phyloP scores from a whole-genome alignment of 2,888 invertebrate species.

The Aelia acuminata region DNA sequence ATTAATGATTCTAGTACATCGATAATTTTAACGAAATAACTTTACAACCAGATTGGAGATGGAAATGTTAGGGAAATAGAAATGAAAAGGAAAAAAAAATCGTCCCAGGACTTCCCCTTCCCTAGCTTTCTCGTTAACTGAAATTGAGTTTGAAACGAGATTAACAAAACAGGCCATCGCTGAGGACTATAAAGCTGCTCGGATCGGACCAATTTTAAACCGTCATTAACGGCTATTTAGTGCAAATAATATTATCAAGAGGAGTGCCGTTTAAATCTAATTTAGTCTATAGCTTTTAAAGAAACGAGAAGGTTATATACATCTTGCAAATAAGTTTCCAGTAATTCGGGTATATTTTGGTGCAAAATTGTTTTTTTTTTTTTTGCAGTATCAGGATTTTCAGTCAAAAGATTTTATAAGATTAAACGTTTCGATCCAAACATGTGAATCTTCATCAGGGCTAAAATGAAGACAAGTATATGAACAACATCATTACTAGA shows the following conservation, averaged over 20 bases:
- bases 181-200: neutral
- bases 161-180: neutral
- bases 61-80: neutral
- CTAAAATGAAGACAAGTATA: too few relatives aligned
- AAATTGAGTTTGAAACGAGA: slow-evolving; percentile 13
- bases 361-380: too few relatives aligned
- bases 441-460: too few relatives aligned
- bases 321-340: neutral
- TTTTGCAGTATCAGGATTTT: too few relatives aligned
- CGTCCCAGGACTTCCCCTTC: neutral
- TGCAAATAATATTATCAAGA: neutral
- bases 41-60: neutral
- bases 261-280: neutral
- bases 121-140: neutral
- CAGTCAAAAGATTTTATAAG: too few relatives aligned
- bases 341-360: neutral
- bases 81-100: neutral
- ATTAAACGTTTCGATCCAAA: too few relatives aligned
- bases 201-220: neutral
- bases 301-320: neutral
- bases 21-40: neutral
- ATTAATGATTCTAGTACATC: neutral
- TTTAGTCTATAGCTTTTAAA: neutral
- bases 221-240: neutral
- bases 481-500: too few relatives aligned